Base-by-base conservation (phyloP, 2,888 invertebrate genomes). In the Chaitophorus viminalis region DNA sequence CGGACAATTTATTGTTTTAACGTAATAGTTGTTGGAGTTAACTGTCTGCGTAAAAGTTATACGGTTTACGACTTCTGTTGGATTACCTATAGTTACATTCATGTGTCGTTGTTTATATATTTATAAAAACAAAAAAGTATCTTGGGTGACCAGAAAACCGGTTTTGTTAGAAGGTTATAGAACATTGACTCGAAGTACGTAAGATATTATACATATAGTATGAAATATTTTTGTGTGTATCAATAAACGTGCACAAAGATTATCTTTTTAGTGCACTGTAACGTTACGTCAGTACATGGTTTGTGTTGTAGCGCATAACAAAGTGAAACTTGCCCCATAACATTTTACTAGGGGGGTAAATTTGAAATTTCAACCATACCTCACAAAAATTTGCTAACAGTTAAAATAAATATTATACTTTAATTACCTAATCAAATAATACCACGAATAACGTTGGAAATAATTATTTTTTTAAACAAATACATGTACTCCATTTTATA, bases 131-230 rank as follows among this genome's bases (percentile, higher is more conserved):
- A 70, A 82, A 82, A 72, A 82, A 82, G 54, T n/a, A 65, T 83
- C 74, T 36, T 21, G 60, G 36, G 29, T 65, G 84, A 76, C 72
- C 46, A 76, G n/a, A n/a, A 84, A 84, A 84, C 84, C 84, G 84
- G 84, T 84, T 84, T 76, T 5, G 46, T 39, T 21, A 76, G 75
- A 84, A 84, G 84, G 84, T 84, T 84, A 84, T 14, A 60, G 83
- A 84, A 76, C 76, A 68, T 84, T 84, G 83, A 84, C 84, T 84
- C 65, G 31, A 31, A 9, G 8, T 60, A 74, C 33, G 65, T 25
- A 60, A n/a, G 36, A 14, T 36, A n/a, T 46, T 36, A n/a, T 46
- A 46, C 31, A 31, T 46, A 70, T 31, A 11, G 46, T 25, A 68
- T 29, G 29, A 68, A 25, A n/a, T 29, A 6, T 29, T 1, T 68